Conservation (phyloP, 1,140 invertebrate species). For the Cephus cinctus region DNA sequence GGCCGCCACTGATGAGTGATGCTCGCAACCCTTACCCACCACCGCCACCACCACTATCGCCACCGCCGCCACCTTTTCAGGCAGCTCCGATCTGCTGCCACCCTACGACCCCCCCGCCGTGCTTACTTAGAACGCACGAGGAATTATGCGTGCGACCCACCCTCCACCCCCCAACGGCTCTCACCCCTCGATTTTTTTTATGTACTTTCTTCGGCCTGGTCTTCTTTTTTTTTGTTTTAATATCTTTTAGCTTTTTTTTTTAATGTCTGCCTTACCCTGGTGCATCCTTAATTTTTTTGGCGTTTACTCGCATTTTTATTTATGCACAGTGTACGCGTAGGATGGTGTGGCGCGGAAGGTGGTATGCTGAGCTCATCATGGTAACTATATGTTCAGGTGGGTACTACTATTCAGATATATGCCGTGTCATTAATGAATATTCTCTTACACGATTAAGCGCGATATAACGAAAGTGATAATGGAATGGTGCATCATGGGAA, state of each 20-base stretch:
- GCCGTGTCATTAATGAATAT: too few species aligned
- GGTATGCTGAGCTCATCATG: too few species aligned
- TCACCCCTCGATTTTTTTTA: constrained; percentile 3
- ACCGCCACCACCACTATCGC: constrained; percentile 19
- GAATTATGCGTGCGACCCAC: constrained; percentile 12
- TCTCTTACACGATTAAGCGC: too few species aligned
- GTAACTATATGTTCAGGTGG: too few species aligned
- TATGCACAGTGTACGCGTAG: neutral
- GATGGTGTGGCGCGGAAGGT: too few species aligned
- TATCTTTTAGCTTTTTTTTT: neutral
- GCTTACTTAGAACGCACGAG: constrained; percentile 14
- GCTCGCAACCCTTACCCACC: constrained; percentile 51
- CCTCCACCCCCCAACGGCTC: constrained; percentile 1
- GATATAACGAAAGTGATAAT: too few species aligned
- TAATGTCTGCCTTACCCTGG: neutral
- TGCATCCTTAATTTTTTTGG: neutral
- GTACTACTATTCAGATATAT: too few species aligned
- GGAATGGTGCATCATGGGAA: too few species aligned
- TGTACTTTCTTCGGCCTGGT: neutral
- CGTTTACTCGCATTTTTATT: neutral
- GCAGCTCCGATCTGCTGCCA: neutral
- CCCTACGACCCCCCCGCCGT: constrained; percentile 1
- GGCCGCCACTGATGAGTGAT: constrained; percentile 55
- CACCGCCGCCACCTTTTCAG: neutral
- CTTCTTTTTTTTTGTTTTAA: constrained; percentile 4